Conservation (phyloP, 1,140 invertebrate genomes). For the Probaryconus sp. region DNA sequence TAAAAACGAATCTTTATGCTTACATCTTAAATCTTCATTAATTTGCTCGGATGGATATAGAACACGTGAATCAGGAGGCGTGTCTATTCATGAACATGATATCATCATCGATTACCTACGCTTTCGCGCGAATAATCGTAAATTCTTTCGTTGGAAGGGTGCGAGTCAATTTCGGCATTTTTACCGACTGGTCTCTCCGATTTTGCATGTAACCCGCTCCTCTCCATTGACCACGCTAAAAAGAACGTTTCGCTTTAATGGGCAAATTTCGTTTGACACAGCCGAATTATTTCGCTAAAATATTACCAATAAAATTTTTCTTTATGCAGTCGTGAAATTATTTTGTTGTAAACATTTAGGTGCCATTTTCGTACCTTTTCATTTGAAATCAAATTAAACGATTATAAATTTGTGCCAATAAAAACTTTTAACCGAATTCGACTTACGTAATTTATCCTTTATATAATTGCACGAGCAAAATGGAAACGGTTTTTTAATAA, state of each 20-base stretch:
- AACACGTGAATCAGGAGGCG: conserved; percentile 68
- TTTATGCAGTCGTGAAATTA: conserved; percentile 49
- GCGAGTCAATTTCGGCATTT: conserved; percentile 53
- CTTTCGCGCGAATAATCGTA: conserved; percentile 75
- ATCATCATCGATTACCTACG: conserved; percentile 77
- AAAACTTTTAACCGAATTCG: conserved; percentile 4
- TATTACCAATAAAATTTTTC: conserved; percentile 41
- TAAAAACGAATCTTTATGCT: conserved; percentile 44
- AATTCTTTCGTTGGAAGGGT: conserved; percentile 68
- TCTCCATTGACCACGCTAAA: conserved; percentile 2
- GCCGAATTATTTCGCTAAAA: conserved; percentile 47
- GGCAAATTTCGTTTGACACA: conserved; percentile 50
- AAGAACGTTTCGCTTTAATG: conserved; percentile 41
- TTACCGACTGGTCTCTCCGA: conserved; percentile 8
- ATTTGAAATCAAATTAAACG: conserved; percentile 39
- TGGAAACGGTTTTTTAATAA: not conserved
- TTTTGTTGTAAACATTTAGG: conserved; percentile 43
- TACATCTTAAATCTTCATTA: conserved; percentile 54
- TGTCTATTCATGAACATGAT: conserved; percentile 77
- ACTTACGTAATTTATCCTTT: conserved; percentile 3
- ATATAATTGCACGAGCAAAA: conserved; percentile 17
- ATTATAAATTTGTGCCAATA: conserved; percentile 22
- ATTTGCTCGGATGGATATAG: conserved; percentile 51
- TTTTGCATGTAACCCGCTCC: conserved; percentile 24
- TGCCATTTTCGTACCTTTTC: conserved; percentile 25